These are phyloP conservation scores for Schrankia costaestrigalis DNA, from an alignment of 2,888 invertebrate genomes.

Conservation along the genomic window DNA sequence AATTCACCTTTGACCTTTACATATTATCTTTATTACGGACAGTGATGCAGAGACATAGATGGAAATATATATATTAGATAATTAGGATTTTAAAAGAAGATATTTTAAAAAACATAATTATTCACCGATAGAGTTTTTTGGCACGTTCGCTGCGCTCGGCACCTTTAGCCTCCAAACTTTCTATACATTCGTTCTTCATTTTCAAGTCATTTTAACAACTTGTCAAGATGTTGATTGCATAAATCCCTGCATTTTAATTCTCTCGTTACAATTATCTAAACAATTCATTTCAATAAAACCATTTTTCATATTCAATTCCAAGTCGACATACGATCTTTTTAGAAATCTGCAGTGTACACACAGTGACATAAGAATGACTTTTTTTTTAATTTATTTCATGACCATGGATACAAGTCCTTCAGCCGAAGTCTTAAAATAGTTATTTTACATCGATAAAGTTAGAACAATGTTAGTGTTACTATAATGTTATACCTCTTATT, in stretches of 20 bases:
- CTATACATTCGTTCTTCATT: constrained; percentile 72
- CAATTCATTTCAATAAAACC: constrained; percentile 49
- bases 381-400: too few relatives aligned
- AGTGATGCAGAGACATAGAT: too few relatives aligned
- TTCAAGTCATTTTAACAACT: constrained; percentile 75
- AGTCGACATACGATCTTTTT: too few relatives aligned
- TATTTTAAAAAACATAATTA: constrained; percentile 1
- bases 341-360: too few relatives aligned
- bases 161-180: constrained; percentile 68
- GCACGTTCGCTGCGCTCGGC: constrained; percentile 72
- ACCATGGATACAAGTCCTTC: too few relatives aligned
- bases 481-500: too few relatives aligned
- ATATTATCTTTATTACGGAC: background rate
- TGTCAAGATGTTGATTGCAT: constrained; percentile 63
- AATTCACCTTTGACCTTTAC: constrained; percentile 30
- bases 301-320: constrained; percentile 48
- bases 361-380: too few relatives aligned
- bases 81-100: background rate
- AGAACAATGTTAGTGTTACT: too few relatives aligned
- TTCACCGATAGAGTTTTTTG: constrained; percentile 76
- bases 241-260: constrained; percentile 39
- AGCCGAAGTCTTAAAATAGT: too few relatives aligned
- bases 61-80: too few relatives aligned
- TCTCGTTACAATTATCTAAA: constrained; percentile 30
- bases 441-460: too few relatives aligned